Evolutionary conservation across 1,140 invertebrate genomes (phyloP).

Genomic region (Colletes latitarsis): DNA sequence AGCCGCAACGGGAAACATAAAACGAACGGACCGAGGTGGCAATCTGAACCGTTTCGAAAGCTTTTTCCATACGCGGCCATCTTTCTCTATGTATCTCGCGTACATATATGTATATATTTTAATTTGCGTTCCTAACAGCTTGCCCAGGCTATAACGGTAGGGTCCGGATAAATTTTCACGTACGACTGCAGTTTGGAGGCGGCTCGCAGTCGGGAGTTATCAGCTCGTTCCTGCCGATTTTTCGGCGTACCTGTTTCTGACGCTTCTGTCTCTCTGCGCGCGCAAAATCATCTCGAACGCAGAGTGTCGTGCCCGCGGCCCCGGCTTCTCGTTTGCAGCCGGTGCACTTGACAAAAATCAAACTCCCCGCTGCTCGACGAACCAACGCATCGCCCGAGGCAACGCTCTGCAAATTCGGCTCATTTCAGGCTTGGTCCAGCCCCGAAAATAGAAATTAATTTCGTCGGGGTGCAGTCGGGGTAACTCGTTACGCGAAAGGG

Average conservation of each 20-base stretch:
- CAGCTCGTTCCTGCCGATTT: constrained; percentile 36
- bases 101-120: neutral
- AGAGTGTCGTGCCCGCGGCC: constrained; percentile 15
- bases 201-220: constrained; percentile 34
- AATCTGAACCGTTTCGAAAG: constrained; percentile 6
- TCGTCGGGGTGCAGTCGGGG: neutral
- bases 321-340: constrained; percentile 43
- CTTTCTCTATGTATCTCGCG: neutral
- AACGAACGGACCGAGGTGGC: constrained; percentile 12
- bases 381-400: constrained; percentile 13
- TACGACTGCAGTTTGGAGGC: constrained; percentile 23
- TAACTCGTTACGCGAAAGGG: too few relatives aligned
- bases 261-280: too few relatives aligned
- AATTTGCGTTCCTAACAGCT: constrained; percentile 1
- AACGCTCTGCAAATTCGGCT: constrained; percentile 31
- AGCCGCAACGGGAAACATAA: neutral
- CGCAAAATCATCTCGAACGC: neutral
- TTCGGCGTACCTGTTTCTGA: neutral
- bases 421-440: neutral
- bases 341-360: constrained; percentile 63
- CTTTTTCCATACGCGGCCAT: neutral
- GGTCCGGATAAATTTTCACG: constrained; percentile 36
- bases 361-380: constrained; percentile 19
- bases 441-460: constrained; percentile 53
- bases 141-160: neutral